These are phyloP conservation scores for Pterocles orientalis DNA, from an alignment of 2,113 vertebrate genomes.

Conservation along the genomic window DNA sequence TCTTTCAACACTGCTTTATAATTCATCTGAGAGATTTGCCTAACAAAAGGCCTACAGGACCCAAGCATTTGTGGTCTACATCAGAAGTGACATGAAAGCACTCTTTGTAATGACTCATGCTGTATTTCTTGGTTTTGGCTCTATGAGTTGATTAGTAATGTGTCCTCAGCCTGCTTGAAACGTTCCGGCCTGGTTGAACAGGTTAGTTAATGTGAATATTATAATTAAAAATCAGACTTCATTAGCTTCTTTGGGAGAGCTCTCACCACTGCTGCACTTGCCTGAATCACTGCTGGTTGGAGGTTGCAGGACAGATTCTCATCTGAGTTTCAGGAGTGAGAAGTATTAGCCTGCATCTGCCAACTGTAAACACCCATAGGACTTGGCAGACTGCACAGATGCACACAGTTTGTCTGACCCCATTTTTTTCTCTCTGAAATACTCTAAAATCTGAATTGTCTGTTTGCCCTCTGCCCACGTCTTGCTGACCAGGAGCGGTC, in stretches of 20 bases:
- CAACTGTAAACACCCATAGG: neutral
- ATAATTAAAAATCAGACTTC: slow-evolving; percentile 42
- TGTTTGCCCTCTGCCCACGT: neutral
- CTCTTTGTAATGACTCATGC: slow-evolving; percentile 29
- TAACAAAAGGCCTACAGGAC: slow-evolving; percentile 52
- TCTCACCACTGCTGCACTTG: neutral
- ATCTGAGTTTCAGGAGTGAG: slow-evolving; percentile 37
- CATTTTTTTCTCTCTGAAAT: neutral
- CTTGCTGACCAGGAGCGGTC: neutral
- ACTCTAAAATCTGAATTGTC: neutral
- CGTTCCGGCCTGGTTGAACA: neutral
- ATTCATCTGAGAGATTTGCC: slow-evolving; percentile 53
- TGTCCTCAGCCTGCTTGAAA: neutral
- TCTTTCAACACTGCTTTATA: slow-evolving; percentile 44
- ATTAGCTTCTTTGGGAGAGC: neutral
- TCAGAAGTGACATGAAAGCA: slow-evolving; percentile 63
- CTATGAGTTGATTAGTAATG: slow-evolving; percentile 7
- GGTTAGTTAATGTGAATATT: slow-evolving; percentile 27
- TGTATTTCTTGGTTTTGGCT: slow-evolving; percentile 13
- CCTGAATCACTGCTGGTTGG: neutral
- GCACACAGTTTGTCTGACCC: neutral
- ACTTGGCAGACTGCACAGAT: neutral
- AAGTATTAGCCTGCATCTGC: neutral
- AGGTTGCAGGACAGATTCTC: neutral
- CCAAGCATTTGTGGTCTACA: slow-evolving; percentile 58